Evolutionary conservation across 2,888 invertebrate species (phyloP), one percentile per base, ranked within the genome.

Genomic region (Anthoptus insignis): DNA sequence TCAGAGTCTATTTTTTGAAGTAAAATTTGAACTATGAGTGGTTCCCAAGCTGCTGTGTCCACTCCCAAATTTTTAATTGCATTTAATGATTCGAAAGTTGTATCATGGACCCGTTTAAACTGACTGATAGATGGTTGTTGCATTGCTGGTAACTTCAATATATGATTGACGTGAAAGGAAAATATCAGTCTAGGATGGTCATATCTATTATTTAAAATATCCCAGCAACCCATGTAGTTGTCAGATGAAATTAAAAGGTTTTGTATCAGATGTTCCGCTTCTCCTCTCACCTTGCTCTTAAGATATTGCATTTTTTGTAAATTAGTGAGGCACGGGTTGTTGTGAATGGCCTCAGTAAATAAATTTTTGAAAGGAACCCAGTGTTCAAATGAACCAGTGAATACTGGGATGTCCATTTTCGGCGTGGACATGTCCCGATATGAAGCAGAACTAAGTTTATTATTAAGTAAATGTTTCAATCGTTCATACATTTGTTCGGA

Each of bases 271-370:
- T 50, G 59, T 42, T 74, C 75, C n/a, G 74, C 71, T 56, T 75
- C 75, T 0, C 73, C 72, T 24, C 52, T 47, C 3, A 74, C 34
- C 47, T 68, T 73, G 3, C 59, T 27, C 39, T 73, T 75, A 0
- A 75, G 59, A 65, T 66, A 68, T 19, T 71, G 71, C 73, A 76
- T 73, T 49, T 75, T 76, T 52, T 75, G 76, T 22, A 27, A n/a
- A 24, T 21, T 19, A 34, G n/a, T 56, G n/a, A 21, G 39, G 16
- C 22, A 56, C 6, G 14, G 24, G n/a, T 74, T 76, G 13, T 65
- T 66, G 49, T 75, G 70, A 13, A 73, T 69, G 0, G 67, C 29
- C 54, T 73, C 72, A 3, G 37, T 59, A 49, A 72, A 73, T 24
- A 73, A 24, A 59, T 71, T 70, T 27, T 69, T 69, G 29, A 71